Conservation (phyloP, 2,797 vertebrate species). For the Lophotriccus pileatus region DNA sequence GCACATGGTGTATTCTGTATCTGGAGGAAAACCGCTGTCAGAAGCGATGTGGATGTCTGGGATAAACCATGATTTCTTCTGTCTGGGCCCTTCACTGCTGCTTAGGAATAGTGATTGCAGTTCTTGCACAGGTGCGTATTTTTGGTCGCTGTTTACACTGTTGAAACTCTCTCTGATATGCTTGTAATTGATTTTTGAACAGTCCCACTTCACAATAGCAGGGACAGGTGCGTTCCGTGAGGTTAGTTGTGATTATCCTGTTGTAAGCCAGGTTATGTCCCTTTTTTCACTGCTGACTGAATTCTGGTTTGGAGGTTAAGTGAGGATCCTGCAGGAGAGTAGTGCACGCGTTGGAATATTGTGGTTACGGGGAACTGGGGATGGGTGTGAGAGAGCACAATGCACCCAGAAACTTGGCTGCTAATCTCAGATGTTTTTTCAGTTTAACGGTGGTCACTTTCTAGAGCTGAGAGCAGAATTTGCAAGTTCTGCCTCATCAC, state of each 20-base stretch:
- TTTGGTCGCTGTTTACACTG: not conserved
- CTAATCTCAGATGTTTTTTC: not conserved
- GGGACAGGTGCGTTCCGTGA: not conserved
- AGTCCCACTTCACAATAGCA: not conserved
- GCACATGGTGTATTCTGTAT: not conserved
- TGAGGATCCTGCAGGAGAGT: not conserved
- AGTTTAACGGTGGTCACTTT: not conserved
- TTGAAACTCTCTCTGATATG: not conserved
- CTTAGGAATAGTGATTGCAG: not conserved
- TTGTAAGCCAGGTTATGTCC: not conserved
- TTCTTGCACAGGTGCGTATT: not conserved
- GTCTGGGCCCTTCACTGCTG: not conserved
- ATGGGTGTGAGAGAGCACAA: not conserved
- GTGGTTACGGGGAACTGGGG: not conserved
- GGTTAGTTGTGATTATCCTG: not conserved
- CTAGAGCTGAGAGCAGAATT: not conserved
- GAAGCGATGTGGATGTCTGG: not conserved
- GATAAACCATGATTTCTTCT: not conserved
- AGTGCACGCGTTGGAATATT: accelerated
- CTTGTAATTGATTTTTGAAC: not conserved
- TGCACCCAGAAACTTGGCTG: not conserved
- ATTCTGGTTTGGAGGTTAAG: not conserved
- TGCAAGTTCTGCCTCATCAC: not conserved
- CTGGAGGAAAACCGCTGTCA: not conserved
- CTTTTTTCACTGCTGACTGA: not conserved